phyloP scores from a whole-genome alignment of 1,140 invertebrate species.

The Brachionus rotundiformis region DNA sequence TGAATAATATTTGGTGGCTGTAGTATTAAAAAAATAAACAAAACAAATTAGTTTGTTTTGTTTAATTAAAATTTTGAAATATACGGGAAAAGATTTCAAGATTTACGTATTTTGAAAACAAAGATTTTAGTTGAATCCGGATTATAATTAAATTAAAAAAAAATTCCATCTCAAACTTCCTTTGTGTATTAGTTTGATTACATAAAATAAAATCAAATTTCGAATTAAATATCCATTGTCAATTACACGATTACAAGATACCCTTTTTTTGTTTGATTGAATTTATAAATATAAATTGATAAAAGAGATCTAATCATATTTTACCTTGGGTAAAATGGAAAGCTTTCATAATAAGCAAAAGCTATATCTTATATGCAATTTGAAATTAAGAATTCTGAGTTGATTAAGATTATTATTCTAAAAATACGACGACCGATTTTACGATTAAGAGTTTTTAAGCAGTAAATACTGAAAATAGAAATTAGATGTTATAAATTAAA shows the following conservation, averaged over 20 bases:
- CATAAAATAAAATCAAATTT: neutral
- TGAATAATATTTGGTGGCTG: neutral
- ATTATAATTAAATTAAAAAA: conserved; percentile 14
- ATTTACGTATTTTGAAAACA: neutral
- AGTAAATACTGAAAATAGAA: neutral
- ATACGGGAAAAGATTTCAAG: conserved; percentile 13
- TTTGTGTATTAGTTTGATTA: neutral
- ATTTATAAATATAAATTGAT: neutral
- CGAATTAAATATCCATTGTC: neutral
- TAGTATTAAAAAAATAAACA: too few relatives aligned
- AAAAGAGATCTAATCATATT: neutral
- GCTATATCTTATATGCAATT: too few relatives aligned
- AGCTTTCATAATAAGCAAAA: too few relatives aligned
- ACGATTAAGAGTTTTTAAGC: neutral
- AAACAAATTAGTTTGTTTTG: neutral
- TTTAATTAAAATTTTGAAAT: conserved; percentile 24
- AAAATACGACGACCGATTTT: neutral
- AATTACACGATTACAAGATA: too few relatives aligned
- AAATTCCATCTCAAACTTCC: neutral
- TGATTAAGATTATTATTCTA: neutral
- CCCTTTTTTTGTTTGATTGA: neutral
- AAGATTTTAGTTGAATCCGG: conserved; percentile 14
- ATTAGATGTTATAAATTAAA: neutral
- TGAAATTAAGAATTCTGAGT: too few relatives aligned
- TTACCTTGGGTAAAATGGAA: too few relatives aligned